These are phyloP conservation scores for Eumeta japonica DNA, from an alignment of 1,140 invertebrate species.

Conservation along the genomic window DNA sequence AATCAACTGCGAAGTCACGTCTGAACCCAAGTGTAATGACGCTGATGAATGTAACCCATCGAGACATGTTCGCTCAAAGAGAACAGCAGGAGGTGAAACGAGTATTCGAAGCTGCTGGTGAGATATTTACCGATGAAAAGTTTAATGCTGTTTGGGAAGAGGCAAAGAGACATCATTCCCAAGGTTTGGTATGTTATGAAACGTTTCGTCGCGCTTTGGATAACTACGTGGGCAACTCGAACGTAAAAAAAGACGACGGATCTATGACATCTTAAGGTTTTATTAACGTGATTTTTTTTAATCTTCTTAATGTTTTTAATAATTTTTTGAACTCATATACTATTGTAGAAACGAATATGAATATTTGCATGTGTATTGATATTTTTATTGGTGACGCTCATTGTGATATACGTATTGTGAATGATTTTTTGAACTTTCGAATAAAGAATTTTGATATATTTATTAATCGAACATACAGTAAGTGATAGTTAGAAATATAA, in stretches of 20 bases:
- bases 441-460: too few species aligned
- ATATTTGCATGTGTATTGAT: too few species aligned
- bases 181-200: slow-evolving; percentile 43
- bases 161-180: slow-evolving; percentile 38
- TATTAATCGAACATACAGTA: too few species aligned
- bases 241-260: neutral
- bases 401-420: too few species aligned
- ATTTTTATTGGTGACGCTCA: too few species aligned
- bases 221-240: neutral
- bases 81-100: slow-evolving; percentile 23
- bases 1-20: slow-evolving; percentile 37
- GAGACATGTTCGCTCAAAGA: slow-evolving; percentile 42
- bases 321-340: neutral
- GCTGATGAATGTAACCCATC: slow-evolving; percentile 32
- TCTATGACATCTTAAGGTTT: neutral
- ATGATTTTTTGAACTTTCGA: too few species aligned
- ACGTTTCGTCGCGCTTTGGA: slow-evolving; percentile 28
- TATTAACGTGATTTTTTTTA: neutral
- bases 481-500: too few species aligned
- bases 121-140: slow-evolving; percentile 30
- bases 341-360: neutral
- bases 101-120: slow-evolving; percentile 37
- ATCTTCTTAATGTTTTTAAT: neutral
- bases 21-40: slow-evolving; percentile 36
- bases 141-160: slow-evolving; percentile 35